phyloP scores from a whole-genome alignment of 2,113 vertebrate genomes.

The Nicator chloris region DNA sequence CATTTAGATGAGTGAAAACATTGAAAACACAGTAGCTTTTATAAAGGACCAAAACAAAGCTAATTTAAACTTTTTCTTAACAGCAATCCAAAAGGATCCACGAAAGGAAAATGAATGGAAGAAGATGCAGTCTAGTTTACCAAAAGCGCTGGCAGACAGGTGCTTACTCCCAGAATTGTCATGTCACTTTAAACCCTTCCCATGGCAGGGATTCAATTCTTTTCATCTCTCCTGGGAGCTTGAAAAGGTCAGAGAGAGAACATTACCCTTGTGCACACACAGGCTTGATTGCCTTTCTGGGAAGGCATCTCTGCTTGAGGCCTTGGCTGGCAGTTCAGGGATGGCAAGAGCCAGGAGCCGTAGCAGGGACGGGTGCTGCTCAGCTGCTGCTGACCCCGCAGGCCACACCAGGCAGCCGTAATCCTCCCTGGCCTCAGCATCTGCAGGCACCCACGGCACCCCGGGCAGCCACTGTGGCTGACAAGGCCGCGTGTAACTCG shows the following conservation, averaged over 20 bases:
- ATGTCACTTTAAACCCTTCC: constrained; percentile 35
- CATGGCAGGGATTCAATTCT: constrained; percentile 35
- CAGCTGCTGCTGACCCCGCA: neutral
- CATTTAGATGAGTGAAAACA: neutral
- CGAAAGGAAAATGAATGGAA: neutral
- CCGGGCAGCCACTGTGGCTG: accelerated
- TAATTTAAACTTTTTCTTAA: neutral
- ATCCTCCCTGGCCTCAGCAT: neutral
- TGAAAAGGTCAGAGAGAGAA: constrained; percentile 54
- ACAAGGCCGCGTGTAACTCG: accelerated
- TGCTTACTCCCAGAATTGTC: constrained; percentile 52
- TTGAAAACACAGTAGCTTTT: neutral
- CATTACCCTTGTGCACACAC: neutral
- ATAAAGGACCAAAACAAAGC: neutral
- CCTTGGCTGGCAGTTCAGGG: neutral
- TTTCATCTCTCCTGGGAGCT: constrained; percentile 35
- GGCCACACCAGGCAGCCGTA: accelerated
- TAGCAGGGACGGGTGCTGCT: accelerated
- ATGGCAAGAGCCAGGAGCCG: neutral
- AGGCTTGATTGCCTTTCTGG: neutral
- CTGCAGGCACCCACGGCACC: neutral
- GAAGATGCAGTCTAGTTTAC: neutral
- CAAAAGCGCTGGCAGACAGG: constrained; percentile 3
- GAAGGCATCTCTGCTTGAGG: neutral
- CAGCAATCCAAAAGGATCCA: neutral